Conservation (phyloP, 1,140 invertebrate genomes). For the Formica exsecta region DNA sequence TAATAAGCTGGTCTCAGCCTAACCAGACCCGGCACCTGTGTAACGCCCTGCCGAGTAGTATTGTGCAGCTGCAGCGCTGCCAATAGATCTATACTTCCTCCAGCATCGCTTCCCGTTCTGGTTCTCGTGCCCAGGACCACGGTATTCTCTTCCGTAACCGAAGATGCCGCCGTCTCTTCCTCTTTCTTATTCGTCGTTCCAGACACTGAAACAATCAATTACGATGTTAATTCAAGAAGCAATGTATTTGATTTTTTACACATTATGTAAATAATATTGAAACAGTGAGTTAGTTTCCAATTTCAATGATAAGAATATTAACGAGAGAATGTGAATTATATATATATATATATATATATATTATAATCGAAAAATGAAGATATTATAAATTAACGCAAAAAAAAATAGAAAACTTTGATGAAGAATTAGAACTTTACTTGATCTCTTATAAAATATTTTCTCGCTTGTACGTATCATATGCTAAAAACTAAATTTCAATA, state of each 20-base stretch:
- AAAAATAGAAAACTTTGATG: background rate
- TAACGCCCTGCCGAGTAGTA: constrained; percentile 87
- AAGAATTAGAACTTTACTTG: background rate
- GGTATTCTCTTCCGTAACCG: constrained; percentile 72
- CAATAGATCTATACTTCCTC: constrained; percentile 87
- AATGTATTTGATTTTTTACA: too few species aligned
- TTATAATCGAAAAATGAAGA: background rate
- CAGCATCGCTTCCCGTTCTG: constrained; percentile 79
- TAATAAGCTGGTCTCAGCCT: constrained; percentile 88
- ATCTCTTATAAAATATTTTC: constrained; percentile 1
- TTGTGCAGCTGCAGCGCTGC: constrained; percentile 88
- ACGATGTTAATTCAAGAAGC: background rate
- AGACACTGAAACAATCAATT: constrained; percentile 79
- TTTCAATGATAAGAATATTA: constrained; percentile 1
- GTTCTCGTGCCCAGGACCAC: constrained; percentile 75
- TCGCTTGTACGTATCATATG: background rate
- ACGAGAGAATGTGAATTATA: background rate
- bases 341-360: too few species aligned
- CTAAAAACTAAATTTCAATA: background rate
- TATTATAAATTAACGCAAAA: background rate
- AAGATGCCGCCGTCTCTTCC: constrained; percentile 79
- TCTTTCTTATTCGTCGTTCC: constrained; percentile 82
- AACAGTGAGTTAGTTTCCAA: background rate
- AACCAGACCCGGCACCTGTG: constrained; percentile 87
- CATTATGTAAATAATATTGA: background rate